Conservation (phyloP, 2,113 vertebrate species). For the Zapornia atra region DNA sequence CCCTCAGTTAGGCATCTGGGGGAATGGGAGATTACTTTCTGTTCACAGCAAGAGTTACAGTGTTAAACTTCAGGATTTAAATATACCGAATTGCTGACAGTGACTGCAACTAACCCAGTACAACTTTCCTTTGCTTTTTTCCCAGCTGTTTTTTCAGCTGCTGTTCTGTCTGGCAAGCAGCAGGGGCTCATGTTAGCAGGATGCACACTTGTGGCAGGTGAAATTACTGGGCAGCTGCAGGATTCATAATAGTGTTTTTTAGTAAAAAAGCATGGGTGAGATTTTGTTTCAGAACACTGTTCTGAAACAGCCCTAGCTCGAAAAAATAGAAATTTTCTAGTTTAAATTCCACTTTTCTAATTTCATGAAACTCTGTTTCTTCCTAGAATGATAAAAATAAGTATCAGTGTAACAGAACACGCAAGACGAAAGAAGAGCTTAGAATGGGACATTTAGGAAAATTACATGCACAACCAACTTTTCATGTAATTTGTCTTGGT, state of each 20-base stretch:
- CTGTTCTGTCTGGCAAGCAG: background rate
- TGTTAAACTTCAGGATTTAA: background rate
- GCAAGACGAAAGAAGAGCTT: background rate
- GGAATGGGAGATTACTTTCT: background rate
- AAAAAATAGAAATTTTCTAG: background rate
- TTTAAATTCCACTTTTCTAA: background rate
- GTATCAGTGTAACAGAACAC: background rate
- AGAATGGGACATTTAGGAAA: background rate
- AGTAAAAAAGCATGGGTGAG: background rate
- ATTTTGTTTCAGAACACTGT: background rate
- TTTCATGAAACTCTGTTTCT: background rate
- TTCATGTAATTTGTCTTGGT: background rate
- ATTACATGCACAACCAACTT: background rate
- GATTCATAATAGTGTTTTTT: background rate
- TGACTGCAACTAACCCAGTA: background rate
- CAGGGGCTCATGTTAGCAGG: background rate
- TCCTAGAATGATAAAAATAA: background rate
- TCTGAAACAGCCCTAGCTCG: background rate
- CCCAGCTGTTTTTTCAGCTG: background rate
- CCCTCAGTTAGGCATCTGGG: background rate
- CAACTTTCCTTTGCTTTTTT: background rate
- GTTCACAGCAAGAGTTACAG: background rate
- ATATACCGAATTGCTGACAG: background rate
- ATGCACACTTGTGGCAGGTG: background rate
- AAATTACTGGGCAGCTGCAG: background rate